Evolutionary conservation across 53 echinoderm and acorn worm species (phyloP).

Genomic region (Holothuria scabra): DNA sequence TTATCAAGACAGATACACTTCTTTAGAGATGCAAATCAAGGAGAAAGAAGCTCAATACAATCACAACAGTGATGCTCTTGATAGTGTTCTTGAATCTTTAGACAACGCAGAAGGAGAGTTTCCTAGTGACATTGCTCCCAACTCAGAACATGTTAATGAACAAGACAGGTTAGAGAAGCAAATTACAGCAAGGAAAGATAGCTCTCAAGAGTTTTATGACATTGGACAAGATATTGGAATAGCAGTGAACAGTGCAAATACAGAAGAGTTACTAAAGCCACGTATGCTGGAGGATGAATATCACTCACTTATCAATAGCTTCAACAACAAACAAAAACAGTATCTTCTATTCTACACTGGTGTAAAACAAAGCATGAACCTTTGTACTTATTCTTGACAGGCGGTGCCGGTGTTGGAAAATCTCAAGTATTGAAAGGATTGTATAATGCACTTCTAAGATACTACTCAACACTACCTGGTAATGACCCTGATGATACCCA

Average conservation of each 20-base stretch:
- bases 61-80: constrained; percentile 24
- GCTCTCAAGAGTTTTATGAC: constrained; percentile 40
- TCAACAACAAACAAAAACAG: constrained; percentile 55
- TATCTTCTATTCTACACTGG: constrained; percentile 60
- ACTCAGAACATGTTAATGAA: not conserved
- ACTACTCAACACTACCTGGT: constrained; percentile 37
- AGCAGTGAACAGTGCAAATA: constrained; percentile 36
- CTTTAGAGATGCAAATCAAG: not conserved
- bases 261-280: constrained; percentile 30
- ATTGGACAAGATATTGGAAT: constrained; percentile 57
- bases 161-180: too few species aligned
- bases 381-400: constrained; percentile 52
- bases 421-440: constrained; percentile 51
- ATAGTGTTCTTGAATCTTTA: not conserved
- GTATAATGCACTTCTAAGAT: too few species aligned
- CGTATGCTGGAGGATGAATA: constrained; percentile 60
- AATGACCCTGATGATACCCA: constrained; percentile 46
- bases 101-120: constrained; percentile 3
- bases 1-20: not conserved
- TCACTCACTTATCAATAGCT: constrained; percentile 42
- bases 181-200: constrained; percentile 7
- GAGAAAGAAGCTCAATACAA: constrained; percentile 28
- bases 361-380: constrained; percentile 55
- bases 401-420: constrained; percentile 72
- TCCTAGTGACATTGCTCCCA: not conserved